Conservation (phyloP, 2,888 invertebrate species). For the Sarcophaga variegata region DNA sequence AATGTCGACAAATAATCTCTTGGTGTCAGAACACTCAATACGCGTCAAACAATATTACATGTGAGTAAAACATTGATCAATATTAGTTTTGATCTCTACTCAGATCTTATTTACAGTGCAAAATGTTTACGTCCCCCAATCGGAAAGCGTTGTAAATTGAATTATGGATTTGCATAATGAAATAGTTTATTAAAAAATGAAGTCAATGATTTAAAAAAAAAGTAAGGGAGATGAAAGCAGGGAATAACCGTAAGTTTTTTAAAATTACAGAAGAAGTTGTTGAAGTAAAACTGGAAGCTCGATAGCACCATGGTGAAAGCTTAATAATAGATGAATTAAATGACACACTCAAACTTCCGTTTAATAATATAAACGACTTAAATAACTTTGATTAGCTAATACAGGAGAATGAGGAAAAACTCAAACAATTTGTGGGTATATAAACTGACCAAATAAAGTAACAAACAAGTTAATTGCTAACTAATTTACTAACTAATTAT, state of each 20-base stretch:
- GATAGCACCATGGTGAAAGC: no score
- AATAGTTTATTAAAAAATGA: slow-evolving; percentile 34
- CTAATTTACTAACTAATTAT: no score
- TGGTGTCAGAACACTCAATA: slow-evolving; percentile 35
- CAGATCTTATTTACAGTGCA: no score
- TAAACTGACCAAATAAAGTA: no score
- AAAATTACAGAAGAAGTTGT: slow-evolving; percentile 53
- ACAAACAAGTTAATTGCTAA: no score
- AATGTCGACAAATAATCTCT: slow-evolving; percentile 45
- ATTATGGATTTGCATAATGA: slow-evolving; percentile 41
- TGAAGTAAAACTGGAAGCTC: slow-evolving; percentile 43
- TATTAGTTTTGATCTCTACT: slow-evolving; percentile 3
- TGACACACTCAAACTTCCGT: no score
- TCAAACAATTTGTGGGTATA: no score
- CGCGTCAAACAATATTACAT: slow-evolving; percentile 37
- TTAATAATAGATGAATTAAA: no score
- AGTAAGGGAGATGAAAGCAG: slow-evolving; percentile 41
- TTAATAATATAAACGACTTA: no score
- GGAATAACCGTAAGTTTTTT: slow-evolving; percentile 24
- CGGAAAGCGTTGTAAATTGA: slow-evolving; percentile 40
- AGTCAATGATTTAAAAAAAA: slow-evolving; percentile 42
- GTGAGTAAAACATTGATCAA: slow-evolving; percentile 39
- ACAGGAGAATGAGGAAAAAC: no score
- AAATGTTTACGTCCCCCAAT: background rate
- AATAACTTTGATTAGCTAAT: no score